phyloP scores from a whole-genome alignment of 2,888 invertebrate genomes.

The Catocala sponsa region DNA sequence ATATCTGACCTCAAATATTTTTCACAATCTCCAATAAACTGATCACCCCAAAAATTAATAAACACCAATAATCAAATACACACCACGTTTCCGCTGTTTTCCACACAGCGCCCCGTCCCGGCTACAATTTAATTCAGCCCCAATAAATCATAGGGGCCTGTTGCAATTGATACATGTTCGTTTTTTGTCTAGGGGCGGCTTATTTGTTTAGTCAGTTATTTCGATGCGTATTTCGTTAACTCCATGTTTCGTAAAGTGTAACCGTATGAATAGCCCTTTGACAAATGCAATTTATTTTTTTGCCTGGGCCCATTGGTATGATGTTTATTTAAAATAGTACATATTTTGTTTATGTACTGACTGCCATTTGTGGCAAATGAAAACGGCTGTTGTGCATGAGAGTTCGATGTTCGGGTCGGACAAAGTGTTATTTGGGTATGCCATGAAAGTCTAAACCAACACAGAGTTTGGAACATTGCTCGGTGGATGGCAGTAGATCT shows the following conservation, averaged over 20 bases:
- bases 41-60: no score
- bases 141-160: conserved; percentile 74
- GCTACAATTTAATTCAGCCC: conserved; percentile 68
- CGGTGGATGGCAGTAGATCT: no score
- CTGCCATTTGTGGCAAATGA: no score
- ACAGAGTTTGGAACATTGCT: no score
- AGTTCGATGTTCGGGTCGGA: no score
- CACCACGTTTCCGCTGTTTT: neutral
- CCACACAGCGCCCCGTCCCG: conserved; percentile 3
- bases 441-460: no score
- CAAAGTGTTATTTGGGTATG: no score
- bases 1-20: no score
- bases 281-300: neutral
- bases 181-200: conserved; percentile 46
- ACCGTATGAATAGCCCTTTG: conserved; percentile 5
- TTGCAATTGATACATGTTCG: conserved; percentile 67
- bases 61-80: conserved; percentile 1
- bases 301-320: neutral
- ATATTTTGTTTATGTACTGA: no score
- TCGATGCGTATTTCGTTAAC: conserved; percentile 31
- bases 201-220: conserved; percentile 44
- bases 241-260: conserved; percentile 1
- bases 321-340: no score
- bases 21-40: no score
- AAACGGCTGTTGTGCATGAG: no score